Evolutionary conservation across 2,888 invertebrate species (phyloP), one percentile per base, ranked within the genome.

Genomic region (Andrena fulva): DNA sequence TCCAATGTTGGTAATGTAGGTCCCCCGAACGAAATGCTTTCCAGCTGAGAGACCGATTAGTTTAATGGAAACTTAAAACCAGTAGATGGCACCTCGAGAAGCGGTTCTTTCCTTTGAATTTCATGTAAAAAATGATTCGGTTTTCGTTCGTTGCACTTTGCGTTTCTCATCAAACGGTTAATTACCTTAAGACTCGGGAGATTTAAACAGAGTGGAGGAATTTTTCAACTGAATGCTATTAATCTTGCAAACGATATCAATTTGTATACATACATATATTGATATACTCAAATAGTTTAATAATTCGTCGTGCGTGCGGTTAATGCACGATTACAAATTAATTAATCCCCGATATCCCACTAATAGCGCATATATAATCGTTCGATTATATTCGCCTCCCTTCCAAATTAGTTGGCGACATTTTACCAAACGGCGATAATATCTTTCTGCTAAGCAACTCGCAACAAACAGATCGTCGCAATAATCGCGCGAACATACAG

Each of bases 1-100:
- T 68, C 89, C 31, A 8, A 77, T n/a, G 86, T 50, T 80, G 90
- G 71, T 86, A 91, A 90, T 8, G 85, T 68, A 85, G 88, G 29
- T 85, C 67, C 67, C 91, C 87, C 50, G 59, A 52, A 16, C 16
- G 74, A 24, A 71, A 82, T 67, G 68, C 66, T 82, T 77, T 77
- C 81, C 87, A 33, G 27, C 63, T 52, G 42, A 6, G 20, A 42
- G 62, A 52, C 8, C n/a, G 5, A 6, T 8, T 1, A 8, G 10
- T 6, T 66, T 68, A 50, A 54, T 73, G 52, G 60, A 10, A 10
- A n/a, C 52, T 29, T 31, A 24, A 12, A 8, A 24, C 62, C 70
- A 69, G 6, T 35, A 85, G 87, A 85, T 84, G 85, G 85, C 74
- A 77, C 63, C 7, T 24, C 56, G 20, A 59, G 20, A 80, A 67